These are phyloP conservation scores for fruit fly (Drosophila melanogaster) DNA, from an alignment of 1,140 invertebrate genomes.

Conservation along the genomic window DNA sequence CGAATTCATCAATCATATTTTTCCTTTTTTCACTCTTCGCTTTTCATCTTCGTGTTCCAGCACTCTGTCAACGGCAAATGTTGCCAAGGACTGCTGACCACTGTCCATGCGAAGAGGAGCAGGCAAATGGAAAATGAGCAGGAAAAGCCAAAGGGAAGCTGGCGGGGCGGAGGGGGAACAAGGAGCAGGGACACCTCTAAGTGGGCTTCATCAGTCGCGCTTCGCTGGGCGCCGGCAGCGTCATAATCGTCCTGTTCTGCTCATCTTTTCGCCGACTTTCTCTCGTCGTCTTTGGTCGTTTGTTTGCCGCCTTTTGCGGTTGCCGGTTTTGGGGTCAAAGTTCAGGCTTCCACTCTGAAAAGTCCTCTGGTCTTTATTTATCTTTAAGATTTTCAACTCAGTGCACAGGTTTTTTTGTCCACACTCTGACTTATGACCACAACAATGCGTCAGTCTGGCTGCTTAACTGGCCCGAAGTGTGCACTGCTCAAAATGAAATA, in stretches of 20 bases:
- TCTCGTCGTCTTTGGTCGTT: conserved; percentile 21
- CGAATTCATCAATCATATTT: neutral
- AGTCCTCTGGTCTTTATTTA: conserved; percentile 73
- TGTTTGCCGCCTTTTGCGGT: conserved; percentile 56
- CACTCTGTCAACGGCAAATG: conserved; percentile 76
- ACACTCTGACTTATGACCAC: conserved; percentile 57
- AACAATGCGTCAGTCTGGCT: conserved; percentile 79
- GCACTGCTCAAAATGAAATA: conserved; percentile 25
- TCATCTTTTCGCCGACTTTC: conserved; percentile 37
- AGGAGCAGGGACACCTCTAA: conserved; percentile 69
- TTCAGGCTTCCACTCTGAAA: conserved; percentile 43
- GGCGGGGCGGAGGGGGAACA: neutral
- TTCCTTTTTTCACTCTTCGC: conserved; percentile 25
- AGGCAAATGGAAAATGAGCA: conserved; percentile 22
- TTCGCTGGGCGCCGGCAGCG: conserved; percentile 64
- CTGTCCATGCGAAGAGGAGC: conserved; percentile 17
- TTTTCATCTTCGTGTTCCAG: conserved; percentile 39
- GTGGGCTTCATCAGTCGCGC: conserved; percentile 80
- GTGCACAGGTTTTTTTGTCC: conserved; percentile 67
- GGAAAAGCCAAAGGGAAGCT: conserved; percentile 1
- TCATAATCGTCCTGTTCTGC: conserved; percentile 65
- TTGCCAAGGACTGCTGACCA: conserved; percentile 58
- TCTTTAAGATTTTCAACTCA: conserved; percentile 83
- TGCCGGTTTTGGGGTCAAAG: conserved; percentile 76
- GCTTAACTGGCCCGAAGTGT: conserved; percentile 23